Base-by-base conservation (phyloP, 2,888 invertebrate species). In the Scaptodrosophila latifasciaeformis region DNA sequence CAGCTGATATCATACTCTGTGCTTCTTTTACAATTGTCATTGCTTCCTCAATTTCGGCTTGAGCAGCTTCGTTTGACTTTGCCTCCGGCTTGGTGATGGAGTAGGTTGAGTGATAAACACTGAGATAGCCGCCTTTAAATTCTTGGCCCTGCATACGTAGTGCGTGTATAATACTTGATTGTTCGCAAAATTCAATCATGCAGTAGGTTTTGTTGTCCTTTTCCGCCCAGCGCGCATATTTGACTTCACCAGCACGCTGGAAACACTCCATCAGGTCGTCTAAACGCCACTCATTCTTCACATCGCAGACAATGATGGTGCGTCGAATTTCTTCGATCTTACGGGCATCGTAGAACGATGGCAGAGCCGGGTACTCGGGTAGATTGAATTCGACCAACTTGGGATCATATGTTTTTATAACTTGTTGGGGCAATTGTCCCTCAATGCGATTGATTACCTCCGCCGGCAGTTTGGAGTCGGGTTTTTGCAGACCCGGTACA, bases 1-100 rank as follows among this genome's bases (percentile, higher is more conserved):
- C 95, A 6, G 96, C 97, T 0, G 96, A 95, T 62, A 98, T 96
- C 78, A 97, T 90, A 84, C 94, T 95, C 86, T 97, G 97, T 0
- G 97, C 97, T 87, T 98, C 97, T 83, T 96, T 96, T 0, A 97
- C 96, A 61, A 97, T 89, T 40, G 96, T 94, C 96, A 99, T 97
- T 0, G 97, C 97, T 85, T 97, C 97, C 85, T 97, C 97, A 51
- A 98, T 96, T 87, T 97, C 97, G 39, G 94, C 91, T 81, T 97
- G 95, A 0, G 97, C 97, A 1, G 96, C 96, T 84, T 97, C 96
- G 83, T 96, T 96, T 68, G 96, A 96, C 85, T 97, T 97, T 0
- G 96, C 94, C 84, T 96, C 96, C 0, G 97, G 97, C 81, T 96
- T 96, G 1, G 92, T 90, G 61, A 97, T 96, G 0, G 96, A 92